Evolutionary conservation across 2,888 invertebrate species (phyloP).

Genomic region (Phortica okadai): DNA sequence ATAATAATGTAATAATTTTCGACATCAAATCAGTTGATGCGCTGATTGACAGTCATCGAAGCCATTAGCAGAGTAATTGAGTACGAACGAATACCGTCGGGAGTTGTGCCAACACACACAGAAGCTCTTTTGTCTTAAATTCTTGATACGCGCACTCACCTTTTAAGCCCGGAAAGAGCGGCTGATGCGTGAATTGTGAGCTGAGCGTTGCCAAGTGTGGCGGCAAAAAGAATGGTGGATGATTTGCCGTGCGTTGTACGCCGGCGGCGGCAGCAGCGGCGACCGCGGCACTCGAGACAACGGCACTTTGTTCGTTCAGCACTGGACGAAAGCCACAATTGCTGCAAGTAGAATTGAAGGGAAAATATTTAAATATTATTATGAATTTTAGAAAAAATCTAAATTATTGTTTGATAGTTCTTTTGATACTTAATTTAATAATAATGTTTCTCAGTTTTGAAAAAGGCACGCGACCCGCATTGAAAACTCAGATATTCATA

Average conservation of each 20-base stretch:
- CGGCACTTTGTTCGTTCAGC: conserved; percentile 77
- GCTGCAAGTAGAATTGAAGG: conserved; percentile 75
- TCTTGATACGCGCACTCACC: conserved; percentile 78
- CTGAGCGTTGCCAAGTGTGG: conserved; percentile 86
- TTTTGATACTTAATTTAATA: background rate
- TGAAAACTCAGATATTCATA: too few relatives aligned
- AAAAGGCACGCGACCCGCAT: too few relatives aligned
- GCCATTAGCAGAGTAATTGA: conserved; percentile 42
- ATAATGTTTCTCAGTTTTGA: background rate
- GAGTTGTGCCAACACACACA: conserved; percentile 27
- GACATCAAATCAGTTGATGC: conserved; percentile 36
- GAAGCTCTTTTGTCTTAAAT: conserved; percentile 17
- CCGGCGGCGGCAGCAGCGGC: conserved; percentile 63
- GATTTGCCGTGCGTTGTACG: conserved; percentile 78
- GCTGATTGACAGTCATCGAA: conserved; percentile 62
- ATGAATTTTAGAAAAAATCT: conserved; percentile 9
- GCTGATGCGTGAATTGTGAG: conserved; percentile 88
- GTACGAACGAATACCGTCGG: conserved; percentile 20
- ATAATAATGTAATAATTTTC: conserved; percentile 14
- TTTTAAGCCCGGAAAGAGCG: conserved; percentile 88
- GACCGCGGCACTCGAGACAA: conserved; percentile 63
- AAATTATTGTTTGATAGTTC: background rate
- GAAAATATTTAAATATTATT: background rate
- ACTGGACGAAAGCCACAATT: conserved; percentile 80
- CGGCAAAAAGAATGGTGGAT: conserved; percentile 89